phyloP scores from a whole-genome alignment of 2,797 vertebrate species.

The Molothrus aeneus region DNA sequence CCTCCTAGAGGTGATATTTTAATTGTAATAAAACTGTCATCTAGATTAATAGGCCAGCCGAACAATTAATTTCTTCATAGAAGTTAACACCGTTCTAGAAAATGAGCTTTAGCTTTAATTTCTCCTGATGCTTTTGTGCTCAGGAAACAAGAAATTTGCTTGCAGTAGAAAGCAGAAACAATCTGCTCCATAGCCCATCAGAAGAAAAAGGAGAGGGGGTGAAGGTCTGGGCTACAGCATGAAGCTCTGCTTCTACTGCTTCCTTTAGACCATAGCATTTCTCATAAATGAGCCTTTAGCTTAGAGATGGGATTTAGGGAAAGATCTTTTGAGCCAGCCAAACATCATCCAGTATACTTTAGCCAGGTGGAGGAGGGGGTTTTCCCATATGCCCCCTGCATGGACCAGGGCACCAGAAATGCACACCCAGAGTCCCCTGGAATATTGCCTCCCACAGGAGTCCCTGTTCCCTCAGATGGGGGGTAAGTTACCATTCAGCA shows the following conservation, averaged over 20 bases:
- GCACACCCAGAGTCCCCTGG: accelerated
- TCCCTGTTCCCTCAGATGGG: background rate
- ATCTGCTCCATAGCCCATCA: background rate
- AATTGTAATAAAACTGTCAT: slow-evolving; percentile 78
- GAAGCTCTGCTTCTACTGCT: background rate
- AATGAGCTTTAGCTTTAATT: slow-evolving; percentile 45
- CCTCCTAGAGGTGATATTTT: slow-evolving; percentile 72
- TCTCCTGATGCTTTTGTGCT: background rate
- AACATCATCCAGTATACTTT: background rate
- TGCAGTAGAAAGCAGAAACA: background rate
- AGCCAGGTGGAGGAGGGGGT: background rate
- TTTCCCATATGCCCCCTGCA: background rate
- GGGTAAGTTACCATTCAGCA: background rate
- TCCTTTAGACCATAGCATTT: background rate
- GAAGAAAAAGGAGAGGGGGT: accelerated
- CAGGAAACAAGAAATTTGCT: background rate
- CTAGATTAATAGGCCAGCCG: slow-evolving; percentile 70
- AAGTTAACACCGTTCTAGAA: slow-evolving; percentile 44
- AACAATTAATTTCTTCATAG: slow-evolving; percentile 63
- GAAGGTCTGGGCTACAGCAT: background rate
- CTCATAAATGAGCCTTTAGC: background rate
- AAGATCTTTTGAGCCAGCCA: background rate
- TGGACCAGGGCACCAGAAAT: background rate
- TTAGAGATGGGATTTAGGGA: background rate
- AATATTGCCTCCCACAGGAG: background rate